Base-by-base conservation (phyloP, 2,113 vertebrate genomes). In the Gymnorhina tibicen region DNA sequence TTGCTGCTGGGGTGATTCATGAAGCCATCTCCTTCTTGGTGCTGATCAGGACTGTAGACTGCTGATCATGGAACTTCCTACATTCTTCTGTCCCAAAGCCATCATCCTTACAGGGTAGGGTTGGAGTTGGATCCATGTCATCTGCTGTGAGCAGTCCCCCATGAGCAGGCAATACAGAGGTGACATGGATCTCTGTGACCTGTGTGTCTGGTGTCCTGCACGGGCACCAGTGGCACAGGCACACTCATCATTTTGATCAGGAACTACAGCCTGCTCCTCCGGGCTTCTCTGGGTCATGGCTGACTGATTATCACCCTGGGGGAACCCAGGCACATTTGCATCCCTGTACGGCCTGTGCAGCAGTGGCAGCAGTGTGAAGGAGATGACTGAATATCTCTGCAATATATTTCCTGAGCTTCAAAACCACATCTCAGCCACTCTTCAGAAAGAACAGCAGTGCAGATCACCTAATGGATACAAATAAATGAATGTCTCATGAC, bases 401-500 rank as follows among this genome's bases (percentile, higher is more conserved):
- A 58, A 10, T 70, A 11, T 69, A 49, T 53, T 42, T 79, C 88
- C 44, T 30, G 55, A 64, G 50, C 72, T 95, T 84, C 50, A 86
- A 50, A 93, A 82, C 75, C 2, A 2, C 56, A 53, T 73, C 86
- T 95, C 87, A 41, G 50, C 46, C 33, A 63, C 76, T 78, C 92
- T 92, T 93, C 64, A 16, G 81, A 96, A 91, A 91, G 78, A 46
- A 60, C n/a, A 94, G 82, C 90, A 18, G 59, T 55, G 62, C 85
- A 79, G 68, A 97, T 91, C 85, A 85, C 80, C 97, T 98, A 97
- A 97, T 97, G 97, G 97, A 96, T 96, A 97, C 96, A 97, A 92
- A 97, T 97, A 97, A 98, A 96, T 95, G 91, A 97, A 94, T 83
- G 85, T 89, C 95, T 97, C 72, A 2, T 98, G 97, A 97, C 97